These are phyloP conservation scores for Meta bourneti DNA, from an alignment of 2,888 invertebrate genomes.

Conservation along the genomic window DNA sequence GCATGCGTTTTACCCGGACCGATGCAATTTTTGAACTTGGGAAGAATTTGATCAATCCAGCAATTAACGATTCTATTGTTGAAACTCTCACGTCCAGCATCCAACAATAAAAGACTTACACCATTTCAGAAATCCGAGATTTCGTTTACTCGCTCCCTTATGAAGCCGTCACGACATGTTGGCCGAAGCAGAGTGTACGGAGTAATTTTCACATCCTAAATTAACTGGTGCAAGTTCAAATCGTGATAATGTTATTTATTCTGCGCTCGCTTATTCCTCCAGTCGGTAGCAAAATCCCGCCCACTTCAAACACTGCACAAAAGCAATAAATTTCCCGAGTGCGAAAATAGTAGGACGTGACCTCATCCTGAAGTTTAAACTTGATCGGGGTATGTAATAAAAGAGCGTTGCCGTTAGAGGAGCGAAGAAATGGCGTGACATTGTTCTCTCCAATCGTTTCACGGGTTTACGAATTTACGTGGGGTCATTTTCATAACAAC, in stretches of 20 bases:
- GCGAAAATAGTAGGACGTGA: conserved; percentile 28
- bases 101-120: background rate
- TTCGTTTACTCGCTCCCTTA: conserved; percentile 2
- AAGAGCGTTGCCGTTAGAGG: background rate
- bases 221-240: conserved; percentile 61
- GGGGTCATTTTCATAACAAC: background rate
- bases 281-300: conserved; percentile 13
- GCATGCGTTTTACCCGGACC: too few relatives aligned
- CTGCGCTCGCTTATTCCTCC: background rate
- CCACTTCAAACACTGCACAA: conserved; percentile 24
- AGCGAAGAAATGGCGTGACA: too few relatives aligned
- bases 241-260: conserved; percentile 60
- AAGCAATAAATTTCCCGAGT: conserved; percentile 20
- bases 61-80: background rate
- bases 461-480: conserved; percentile 2
- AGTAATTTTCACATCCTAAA: conserved; percentile 60
- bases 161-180: conserved; percentile 56
- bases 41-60: background rate
- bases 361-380: conserved; percentile 2
- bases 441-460: too few relatives aligned
- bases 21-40: too few relatives aligned
- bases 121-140: background rate
- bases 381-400: conserved; percentile 12
- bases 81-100: background rate
- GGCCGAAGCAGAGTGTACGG: background rate